Base-by-base conservation (phyloP, 2,113 vertebrate species). In the Penelope pileata region DNA sequence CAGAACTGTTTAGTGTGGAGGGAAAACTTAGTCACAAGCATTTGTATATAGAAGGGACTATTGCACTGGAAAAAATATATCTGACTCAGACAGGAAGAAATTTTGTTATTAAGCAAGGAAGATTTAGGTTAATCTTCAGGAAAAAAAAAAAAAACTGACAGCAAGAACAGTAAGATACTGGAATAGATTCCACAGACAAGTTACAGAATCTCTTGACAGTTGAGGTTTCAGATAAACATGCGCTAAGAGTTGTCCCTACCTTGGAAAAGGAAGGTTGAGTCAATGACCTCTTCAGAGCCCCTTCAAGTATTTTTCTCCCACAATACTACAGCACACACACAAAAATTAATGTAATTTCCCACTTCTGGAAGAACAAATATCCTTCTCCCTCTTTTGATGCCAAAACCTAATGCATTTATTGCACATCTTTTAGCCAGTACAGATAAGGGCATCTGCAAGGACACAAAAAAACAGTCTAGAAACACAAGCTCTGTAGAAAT, bases 221-320 rank as follows among this genome's bases (percentile, higher is more conserved):
- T 85, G 50, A 90, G 56, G 7, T 48, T 86, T 83, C 11, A 81
- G 50, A 53, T 9, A 83, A 90, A 81, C 12, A 13, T 18, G 73
- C 12, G 47, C 12, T 5, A 83, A 53, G 24, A 53, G 16, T 8
- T 59, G 32, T 16, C 70, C 45, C 6, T 23, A 47, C 51, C 26
- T 45, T 77, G n/a, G 21, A 78, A 92, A 91, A 63, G 12, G 21
- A 26, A 90, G 14, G 34, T 29, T 83, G 32, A 24, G 42, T 10
- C 21, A 42, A 19, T 77, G 54, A 74, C 12, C 16, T 22, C 38
- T 73, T 56, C 70, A 43, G 34, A 83, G 16, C 10, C 17, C 40
- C 81, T 91, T 63, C 89, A 81, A 40, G 10, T 67, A 83, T 74
- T 91, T 80, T 81, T 51, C 53, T 92, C 45, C 63, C 72, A 82